Conservation (phyloP, 2,113 vertebrate species). For the Gadus chalcogrammus region DNA sequence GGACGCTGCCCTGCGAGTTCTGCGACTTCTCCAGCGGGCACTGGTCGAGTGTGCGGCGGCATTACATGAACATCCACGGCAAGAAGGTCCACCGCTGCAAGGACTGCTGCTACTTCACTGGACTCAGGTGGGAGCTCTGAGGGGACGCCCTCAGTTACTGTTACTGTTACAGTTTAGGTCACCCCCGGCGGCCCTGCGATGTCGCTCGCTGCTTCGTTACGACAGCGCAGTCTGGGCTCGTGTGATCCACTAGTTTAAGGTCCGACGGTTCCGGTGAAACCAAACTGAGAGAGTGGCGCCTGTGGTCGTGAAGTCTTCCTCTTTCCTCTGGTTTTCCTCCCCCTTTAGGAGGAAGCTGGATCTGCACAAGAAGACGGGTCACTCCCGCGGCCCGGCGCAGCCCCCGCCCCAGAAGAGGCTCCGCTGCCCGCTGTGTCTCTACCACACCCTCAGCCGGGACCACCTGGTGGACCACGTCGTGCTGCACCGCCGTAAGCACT, state of each 20-base stretch:
- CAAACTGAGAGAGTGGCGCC: background rate
- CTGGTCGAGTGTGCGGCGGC: conserved; percentile 83
- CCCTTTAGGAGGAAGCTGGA: conserved; percentile 47
- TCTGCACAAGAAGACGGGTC: conserved; percentile 43
- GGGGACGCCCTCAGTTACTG: too few species aligned
- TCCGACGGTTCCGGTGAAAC: too few species aligned
- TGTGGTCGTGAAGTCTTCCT: background rate
- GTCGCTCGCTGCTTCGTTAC: too few species aligned
- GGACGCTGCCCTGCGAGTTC: conserved; percentile 84
- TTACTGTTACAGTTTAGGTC: too few species aligned
- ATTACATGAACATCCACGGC: conserved; percentile 86
- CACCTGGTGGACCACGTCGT: conserved; percentile 66
- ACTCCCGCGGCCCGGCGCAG: conserved; percentile 31
- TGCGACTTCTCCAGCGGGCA: conserved; percentile 86
- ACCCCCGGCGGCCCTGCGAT: too few species aligned
- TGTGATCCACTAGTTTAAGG: too few species aligned
- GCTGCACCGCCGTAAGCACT: conserved; percentile 53
- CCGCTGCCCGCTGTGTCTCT: conserved; percentile 64
- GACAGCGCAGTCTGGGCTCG: too few species aligned
- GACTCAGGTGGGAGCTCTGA: too few species aligned
- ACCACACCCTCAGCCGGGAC: conserved; percentile 60
- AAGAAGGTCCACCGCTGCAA: conserved; percentile 89
- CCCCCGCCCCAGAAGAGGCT: conserved; percentile 34
- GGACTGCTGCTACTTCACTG: conserved; percentile 83
- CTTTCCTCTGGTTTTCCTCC: background rate